phyloP scores from a whole-genome alignment of 2,113 vertebrate genomes.

The Malurus elegans region DNA sequence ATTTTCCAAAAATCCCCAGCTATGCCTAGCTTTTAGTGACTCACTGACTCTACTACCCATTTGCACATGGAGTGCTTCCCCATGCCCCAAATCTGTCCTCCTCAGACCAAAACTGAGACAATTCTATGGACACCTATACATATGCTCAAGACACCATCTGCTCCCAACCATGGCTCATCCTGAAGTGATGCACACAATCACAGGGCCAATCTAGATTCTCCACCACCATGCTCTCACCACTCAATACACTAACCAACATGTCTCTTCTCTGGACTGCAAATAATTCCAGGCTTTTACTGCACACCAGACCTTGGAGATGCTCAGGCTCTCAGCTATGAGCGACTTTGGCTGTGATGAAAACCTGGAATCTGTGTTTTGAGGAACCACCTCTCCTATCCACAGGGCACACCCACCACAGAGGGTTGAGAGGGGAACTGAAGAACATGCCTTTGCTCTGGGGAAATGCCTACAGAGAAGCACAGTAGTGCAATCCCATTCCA shows the following conservation, averaged over 20 bases:
- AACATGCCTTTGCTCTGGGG: neutral
- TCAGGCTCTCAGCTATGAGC: neutral
- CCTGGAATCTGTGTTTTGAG: neutral
- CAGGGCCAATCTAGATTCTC: neutral
- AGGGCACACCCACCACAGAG: neutral
- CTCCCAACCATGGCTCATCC: neutral
- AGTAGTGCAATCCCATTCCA: neutral
- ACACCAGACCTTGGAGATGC: neutral
- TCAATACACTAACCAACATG: neutral
- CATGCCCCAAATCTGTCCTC: neutral
- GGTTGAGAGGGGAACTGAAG: neutral
- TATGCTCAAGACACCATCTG: neutral
- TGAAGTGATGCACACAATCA: neutral
- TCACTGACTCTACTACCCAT: neutral
- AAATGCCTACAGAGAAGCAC: neutral
- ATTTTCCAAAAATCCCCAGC: neutral
- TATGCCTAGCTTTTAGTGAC: neutral
- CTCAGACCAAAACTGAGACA: neutral
- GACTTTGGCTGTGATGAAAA: neutral
- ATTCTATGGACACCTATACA: neutral
- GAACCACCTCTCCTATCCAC: neutral
- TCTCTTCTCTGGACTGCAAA: neutral
- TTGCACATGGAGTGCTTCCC: neutral
- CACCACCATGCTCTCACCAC: accelerated
- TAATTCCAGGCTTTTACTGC: neutral